phyloP scores from a whole-genome alignment of 2,888 invertebrate genomes.

The Aproaerema taeniolella region DNA sequence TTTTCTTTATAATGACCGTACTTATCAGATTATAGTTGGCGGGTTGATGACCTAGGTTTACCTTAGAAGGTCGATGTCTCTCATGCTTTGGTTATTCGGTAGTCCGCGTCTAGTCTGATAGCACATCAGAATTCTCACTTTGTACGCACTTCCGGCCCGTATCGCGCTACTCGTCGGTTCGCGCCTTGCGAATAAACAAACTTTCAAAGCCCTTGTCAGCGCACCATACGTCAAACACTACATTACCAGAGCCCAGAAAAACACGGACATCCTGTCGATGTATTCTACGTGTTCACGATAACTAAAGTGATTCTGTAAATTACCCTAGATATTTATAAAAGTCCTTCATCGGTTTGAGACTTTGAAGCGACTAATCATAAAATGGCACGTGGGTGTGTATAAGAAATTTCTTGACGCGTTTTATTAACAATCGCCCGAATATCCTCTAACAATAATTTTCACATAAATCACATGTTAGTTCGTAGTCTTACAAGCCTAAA shows the following conservation, averaged over 20 bases:
- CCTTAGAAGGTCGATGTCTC: slow-evolving; percentile 13
- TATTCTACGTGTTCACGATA: slow-evolving; percentile 12
- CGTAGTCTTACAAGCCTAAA: slow-evolving; percentile 1
- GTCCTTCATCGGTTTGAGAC: slow-evolving; percentile 4
- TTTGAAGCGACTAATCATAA: slow-evolving; percentile 4
- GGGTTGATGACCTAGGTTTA: slow-evolving; percentile 5
- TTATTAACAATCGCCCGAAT: too few species aligned
- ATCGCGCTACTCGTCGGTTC: slow-evolving; percentile 7
- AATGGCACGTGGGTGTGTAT: slow-evolving; percentile 5
- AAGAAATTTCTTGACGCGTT: background rate
- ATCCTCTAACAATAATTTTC: too few species aligned
- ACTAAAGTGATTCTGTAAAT: slow-evolving; percentile 6
- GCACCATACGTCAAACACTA: slow-evolving; percentile 3
- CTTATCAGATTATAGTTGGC: too few species aligned
- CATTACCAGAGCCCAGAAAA: slow-evolving; percentile 1
- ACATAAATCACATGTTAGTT: too few species aligned
- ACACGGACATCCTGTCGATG: slow-evolving; percentile 8
- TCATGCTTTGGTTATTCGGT: slow-evolving; percentile 2
- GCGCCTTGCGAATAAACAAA: slow-evolving; percentile 33
- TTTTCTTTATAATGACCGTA: too few species aligned
- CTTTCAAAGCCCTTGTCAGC: slow-evolving; percentile 21
- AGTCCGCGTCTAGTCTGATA: slow-evolving; percentile 9
- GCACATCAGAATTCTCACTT: slow-evolving; percentile 30
- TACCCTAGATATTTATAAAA: slow-evolving; percentile 9
- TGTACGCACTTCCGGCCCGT: slow-evolving; percentile 27